Base-by-base conservation (phyloP, 37 sponge, comb jelly and placozoan species). In the Halichondria panicea region DNA sequence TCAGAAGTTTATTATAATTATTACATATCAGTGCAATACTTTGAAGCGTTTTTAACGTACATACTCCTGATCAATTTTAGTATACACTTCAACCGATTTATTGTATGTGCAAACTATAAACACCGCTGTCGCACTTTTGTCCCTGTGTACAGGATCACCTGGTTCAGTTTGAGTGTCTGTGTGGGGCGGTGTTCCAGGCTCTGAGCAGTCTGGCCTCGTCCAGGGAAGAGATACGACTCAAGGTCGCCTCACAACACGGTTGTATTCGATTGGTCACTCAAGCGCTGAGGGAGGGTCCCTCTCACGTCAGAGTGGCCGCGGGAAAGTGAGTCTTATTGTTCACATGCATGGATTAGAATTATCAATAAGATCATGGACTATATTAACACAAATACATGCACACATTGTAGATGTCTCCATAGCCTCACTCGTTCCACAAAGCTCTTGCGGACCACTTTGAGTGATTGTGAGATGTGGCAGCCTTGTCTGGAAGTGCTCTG, bases 371-470 rank as follows among this genome's bases (percentile, higher is more conserved):
- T 50, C 18, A 19, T 50, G 53, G 12, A 50, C 18, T 50, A 50
- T 18, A 50, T 18, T 19, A 12, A 50, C 53, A 50, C 53, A 50
- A 12, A 50, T 27, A 60, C 62, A 32, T 24, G 19, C 43, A 21
- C n/a, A 12, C 38, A 31, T n/a, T n/a, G n/a, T 61, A 84, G 76
- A 43, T 89, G 84, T 59, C 84, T 89, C 32, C 78, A 78, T 53
- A 79, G 84, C 41, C 53, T 89, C 19, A 83, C 89, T 68, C 84
- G 89, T 13, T 89, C 89, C 28, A 69, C 80, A 2, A 89, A 89
- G 70, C 81, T 83, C n/a, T 75, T 89, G 33, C 55, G 89, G 3
- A 89, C 89, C 1, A 71, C 33, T 38, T 52, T 89, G 0, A 38
- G 52, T 18, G 89, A 89, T 63, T 56, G 43, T 19, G 84, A 83